A percentile compares a stretch with the other conserved stretches of the same genome.
phyloP scores from a whole-genome alignment of 1,140 invertebrate species.

The Hyles vespertilio region DNA sequence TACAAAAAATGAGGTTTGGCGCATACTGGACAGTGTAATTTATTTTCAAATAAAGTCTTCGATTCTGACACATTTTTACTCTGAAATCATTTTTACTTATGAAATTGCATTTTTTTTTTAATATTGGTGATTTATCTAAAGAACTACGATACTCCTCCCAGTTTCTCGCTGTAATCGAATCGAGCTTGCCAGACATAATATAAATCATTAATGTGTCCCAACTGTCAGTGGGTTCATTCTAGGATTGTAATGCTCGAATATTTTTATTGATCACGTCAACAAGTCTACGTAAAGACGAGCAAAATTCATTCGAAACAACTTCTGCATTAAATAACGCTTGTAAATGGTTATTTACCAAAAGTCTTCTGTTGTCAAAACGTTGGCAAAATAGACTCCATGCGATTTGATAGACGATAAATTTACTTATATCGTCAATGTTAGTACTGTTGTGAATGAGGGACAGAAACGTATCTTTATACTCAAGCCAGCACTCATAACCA shows the following conservation, averaged over 20 bases:
- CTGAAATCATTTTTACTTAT: constrained; percentile 25
- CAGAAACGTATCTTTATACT: constrained; percentile 3
- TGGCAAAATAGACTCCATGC: constrained; percentile 28
- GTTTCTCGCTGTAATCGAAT: not conserved
- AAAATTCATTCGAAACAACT: constrained; percentile 11
- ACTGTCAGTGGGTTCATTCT: constrained; percentile 8
- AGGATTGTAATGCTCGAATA: constrained; percentile 16
- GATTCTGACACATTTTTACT: too few species aligned
- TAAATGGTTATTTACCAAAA: constrained; percentile 28
- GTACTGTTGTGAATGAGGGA: constrained; percentile 18
- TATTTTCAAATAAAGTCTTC: too few species aligned
- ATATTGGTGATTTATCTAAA: constrained; percentile 8
- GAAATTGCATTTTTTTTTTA: constrained; percentile 24
- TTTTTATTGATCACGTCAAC: constrained; percentile 22
- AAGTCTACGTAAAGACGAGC: constrained; percentile 10
- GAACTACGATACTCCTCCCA: not conserved
- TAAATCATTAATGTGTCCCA: not conserved
- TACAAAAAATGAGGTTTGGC: constrained; percentile 18
- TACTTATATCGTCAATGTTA: constrained; percentile 15
- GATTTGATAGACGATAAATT: constrained; percentile 25
- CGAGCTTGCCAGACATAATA: not conserved
- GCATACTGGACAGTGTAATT: constrained; percentile 19
- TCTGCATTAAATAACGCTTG: constrained; percentile 23
- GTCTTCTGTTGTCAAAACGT: constrained; percentile 23
- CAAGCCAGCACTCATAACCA: constrained; percentile 2